Evolutionary conservation across 2,888 invertebrate genomes (phyloP).

Genomic region (Torymus tubicola): DNA sequence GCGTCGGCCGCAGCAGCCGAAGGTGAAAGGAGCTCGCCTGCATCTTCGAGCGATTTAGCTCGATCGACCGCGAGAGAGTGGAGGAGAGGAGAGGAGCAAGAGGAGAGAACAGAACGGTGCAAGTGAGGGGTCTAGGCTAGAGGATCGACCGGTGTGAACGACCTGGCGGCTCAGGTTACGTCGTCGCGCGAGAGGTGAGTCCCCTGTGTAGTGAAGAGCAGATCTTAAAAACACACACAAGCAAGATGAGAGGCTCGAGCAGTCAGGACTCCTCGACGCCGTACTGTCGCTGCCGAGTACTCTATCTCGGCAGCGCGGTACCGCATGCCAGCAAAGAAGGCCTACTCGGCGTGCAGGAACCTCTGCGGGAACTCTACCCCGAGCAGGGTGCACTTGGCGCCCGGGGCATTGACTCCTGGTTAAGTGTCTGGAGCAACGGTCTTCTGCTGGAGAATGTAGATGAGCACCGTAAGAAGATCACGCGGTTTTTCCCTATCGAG

Average conservation of each 20-base stretch:
- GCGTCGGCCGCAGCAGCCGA: constrained; percentile 1
- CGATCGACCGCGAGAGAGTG: constrained; percentile 8
- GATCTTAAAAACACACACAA: neutral
- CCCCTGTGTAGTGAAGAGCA: constrained; percentile 8
- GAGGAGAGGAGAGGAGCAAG: neutral
- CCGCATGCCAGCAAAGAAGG: constrained; percentile 99
- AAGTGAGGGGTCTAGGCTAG: constrained; percentile 37
- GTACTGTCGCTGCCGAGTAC: constrained; percentile 96
- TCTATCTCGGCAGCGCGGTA: constrained; percentile 97
- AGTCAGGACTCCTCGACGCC: constrained; percentile 89
- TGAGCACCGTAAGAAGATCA: constrained; percentile 95
- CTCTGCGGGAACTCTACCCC: constrained; percentile 95
- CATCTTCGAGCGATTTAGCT: constrained; percentile 26
- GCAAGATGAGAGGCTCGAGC: constrained; percentile 70
- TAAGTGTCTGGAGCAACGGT: constrained; percentile 98
- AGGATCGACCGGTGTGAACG: constrained; percentile 49
- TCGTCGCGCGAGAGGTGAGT: constrained; percentile 19
- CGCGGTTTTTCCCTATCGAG: constrained; percentile 96
- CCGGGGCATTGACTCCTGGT: constrained; percentile 95
- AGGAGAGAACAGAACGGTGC: neutral
- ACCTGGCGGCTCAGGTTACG: constrained; percentile 49
- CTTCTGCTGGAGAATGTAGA: constrained; percentile 96
- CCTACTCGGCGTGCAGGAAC: constrained; percentile 97
- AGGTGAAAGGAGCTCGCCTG: constrained; percentile 54
- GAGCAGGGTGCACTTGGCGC: constrained; percentile 93